These are phyloP conservation scores for Okamejei kenojei DNA, from an alignment of 2,797 vertebrate genomes.

Conservation along the genomic window DNA sequence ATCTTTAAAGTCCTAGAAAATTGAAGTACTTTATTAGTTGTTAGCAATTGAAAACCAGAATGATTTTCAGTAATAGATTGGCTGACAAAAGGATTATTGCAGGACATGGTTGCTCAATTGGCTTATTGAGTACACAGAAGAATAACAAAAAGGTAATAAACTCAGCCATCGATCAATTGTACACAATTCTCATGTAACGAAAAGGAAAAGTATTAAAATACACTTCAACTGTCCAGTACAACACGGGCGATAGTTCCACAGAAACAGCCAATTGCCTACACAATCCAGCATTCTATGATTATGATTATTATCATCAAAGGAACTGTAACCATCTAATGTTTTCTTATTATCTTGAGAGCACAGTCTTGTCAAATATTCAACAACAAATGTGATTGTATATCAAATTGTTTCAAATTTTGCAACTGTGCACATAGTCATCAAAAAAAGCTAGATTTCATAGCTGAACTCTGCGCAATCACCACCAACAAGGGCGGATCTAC, in stretches of 20 bases:
- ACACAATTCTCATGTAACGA: too few species aligned
- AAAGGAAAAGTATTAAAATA: neutral
- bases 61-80: neutral
- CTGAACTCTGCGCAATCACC: neutral
- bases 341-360: neutral
- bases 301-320: neutral
- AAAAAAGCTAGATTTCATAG: neutral
- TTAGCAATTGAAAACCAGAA: neutral
- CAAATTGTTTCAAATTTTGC: neutral
- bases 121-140: neutral
- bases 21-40: neutral
- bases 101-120: neutral
- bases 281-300: too few species aligned
- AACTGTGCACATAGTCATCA: neutral
- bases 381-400: neutral
- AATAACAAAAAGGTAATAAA: neutral
- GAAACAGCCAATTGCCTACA: neutral
- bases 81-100: neutral
- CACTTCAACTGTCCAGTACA: neutral
- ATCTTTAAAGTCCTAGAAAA: neutral
- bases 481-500: too few species aligned
- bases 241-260: neutral
- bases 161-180: too few species aligned
- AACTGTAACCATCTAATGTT: neutral
- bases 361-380: neutral